Conservation (phyloP, 1,140 invertebrate species). For the Eurosta solidaginis region DNA sequence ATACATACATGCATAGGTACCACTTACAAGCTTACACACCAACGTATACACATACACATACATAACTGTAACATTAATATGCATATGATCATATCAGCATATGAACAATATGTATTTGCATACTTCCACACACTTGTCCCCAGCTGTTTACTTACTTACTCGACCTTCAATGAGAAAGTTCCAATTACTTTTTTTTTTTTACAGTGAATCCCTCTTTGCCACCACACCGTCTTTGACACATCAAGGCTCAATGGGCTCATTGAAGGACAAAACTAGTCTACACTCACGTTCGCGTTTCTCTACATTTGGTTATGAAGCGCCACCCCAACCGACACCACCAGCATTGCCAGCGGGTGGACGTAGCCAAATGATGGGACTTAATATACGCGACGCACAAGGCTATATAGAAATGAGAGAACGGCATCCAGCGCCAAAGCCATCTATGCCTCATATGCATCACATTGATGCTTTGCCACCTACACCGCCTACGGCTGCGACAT, state of each 20-base stretch:
- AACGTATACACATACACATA: neutral
- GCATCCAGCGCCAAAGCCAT: neutral
- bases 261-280: slow-evolving; percentile 38
- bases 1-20: neutral
- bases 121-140: slow-evolving; percentile 8
- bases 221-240: slow-evolving; percentile 53
- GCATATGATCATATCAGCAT: neutral
- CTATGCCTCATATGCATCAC: neutral
- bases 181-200: slow-evolving; percentile 6
- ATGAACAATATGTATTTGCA: slow-evolving; percentile 17
- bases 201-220: slow-evolving; percentile 57
- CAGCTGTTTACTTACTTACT: slow-evolving; percentile 25
- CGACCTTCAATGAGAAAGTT: neutral
- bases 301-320: slow-evolving; percentile 55
- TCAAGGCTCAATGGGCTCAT: slow-evolving; percentile 48
- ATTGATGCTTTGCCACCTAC: slow-evolving; percentile 29
- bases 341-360: slow-evolving; percentile 38
- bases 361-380: neutral
- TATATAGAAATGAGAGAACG: slow-evolving; percentile 5
- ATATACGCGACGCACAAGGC: neutral
- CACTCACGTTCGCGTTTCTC: slow-evolving; percentile 52
- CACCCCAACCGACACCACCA: slow-evolving; percentile 30
- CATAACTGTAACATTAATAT: neutral
- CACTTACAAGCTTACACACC: neutral
- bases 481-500: slow-evolving; percentile 37